Evolutionary conservation across 2,888 invertebrate genomes (phyloP).

Genomic region (Ctena decussata): DNA sequence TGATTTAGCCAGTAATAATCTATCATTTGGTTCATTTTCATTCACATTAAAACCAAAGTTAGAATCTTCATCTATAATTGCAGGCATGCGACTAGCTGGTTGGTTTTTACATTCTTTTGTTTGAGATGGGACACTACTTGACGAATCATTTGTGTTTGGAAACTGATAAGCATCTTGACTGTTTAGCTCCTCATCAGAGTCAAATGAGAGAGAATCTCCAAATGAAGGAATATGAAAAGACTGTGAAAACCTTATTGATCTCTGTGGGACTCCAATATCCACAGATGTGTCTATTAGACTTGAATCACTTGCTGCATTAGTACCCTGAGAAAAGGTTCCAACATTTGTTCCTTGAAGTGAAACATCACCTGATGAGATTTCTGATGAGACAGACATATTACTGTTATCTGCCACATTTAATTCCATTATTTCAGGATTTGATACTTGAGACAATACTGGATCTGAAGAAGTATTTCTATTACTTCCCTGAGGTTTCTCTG

Average conservation of each 20-base stretch:
- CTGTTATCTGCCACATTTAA: neutral
- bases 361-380: neutral
- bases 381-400: neutral
- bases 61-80: neutral
- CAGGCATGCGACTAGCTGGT: neutral
- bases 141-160: neutral
- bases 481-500: neutral
- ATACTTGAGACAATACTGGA: neutral
- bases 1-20: neutral
- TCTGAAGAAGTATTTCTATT: neutral
- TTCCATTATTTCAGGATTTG: constrained; percentile 1
- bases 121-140: neutral
- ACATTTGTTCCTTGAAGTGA: neutral
- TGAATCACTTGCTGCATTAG: neutral
- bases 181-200: neutral
- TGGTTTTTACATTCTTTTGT: neutral
- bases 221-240: constrained; percentile 5
- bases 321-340: neutral
- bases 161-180: neutral
- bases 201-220: neutral
- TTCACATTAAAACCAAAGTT: neutral
- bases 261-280: neutral
- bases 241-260: neutral
- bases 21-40: neutral
- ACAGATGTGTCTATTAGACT: neutral